Base-by-base conservation (phyloP, 2,797 vertebrate species). In the Scolopax rusticola region DNA sequence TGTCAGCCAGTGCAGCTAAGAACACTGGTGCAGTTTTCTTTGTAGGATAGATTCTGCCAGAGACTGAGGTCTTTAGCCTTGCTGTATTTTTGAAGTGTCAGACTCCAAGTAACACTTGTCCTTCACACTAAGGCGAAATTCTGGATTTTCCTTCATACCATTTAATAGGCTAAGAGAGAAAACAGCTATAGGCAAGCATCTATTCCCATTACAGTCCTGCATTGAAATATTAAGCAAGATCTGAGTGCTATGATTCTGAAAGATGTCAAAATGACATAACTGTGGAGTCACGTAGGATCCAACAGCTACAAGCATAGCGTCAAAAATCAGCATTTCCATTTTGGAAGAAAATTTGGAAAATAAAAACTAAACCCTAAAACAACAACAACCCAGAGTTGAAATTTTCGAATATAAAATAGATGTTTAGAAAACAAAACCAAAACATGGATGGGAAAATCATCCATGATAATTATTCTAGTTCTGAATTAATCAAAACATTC, bases 21-120 rank as follows among this genome's bases (percentile, higher is more conserved):
- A n/a, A 59, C 0, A 45, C 5, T 0, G 0, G 6, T 51, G 15
- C 21, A 28, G 9, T 28, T 68, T 81, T 1, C 40, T 67, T 43
- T 68, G 33, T 20, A 36, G 12, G 17, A 25, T 28, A 60, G 32
- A 53, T 77, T 84, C 88, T 8, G 3, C 19, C 25, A 53, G 3
- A 51, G 17, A 50, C 11, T 30, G 30, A 53, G 30, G 16, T 51
- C 19, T 67, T 87, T 79, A 89, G 21, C 45, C 21, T 63, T 83
- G 16, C 25, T 92, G n/a, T 47, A 57, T 47, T 82, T 92, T 89
- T 54, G 16, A 53, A 50, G 15, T 27, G 9, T 47, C 83, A 65
- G 18, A 28, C 24, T 81, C 47, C 8, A 57, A 61, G 25, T 53
- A 61, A 85, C 11, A 40, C 59, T 67, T 85, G 48, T 10, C 25